A percentile compares a stretch with the other conserved stretches of the same genome.
These are phyloP conservation scores for Tachycineta bicolor DNA, from an alignment of 2,113 vertebrate species.

Conservation along the genomic window DNA sequence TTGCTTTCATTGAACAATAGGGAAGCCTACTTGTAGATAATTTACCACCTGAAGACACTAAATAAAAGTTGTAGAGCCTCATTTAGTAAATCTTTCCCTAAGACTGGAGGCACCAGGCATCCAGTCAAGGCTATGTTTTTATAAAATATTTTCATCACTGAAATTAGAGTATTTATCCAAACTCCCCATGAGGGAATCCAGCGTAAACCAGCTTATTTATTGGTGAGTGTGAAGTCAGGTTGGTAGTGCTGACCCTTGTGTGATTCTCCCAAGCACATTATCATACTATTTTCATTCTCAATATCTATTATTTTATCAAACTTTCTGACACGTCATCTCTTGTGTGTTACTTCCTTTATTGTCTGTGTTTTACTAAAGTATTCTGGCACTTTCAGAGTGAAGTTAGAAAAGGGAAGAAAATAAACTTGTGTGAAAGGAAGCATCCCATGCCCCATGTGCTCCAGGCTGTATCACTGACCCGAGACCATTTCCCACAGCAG, in stretches of 20 bases:
- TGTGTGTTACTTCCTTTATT: background rate
- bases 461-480: background rate
- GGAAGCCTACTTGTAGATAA: conserved; percentile 31
- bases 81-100: conserved; percentile 19
- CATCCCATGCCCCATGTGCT: accelerated
- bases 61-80: conserved; percentile 21
- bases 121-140: background rate
- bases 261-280: background rate
- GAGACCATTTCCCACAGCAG: background rate
- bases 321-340: background rate
- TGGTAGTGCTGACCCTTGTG: background rate
- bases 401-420: background rate
- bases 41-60: conserved; percentile 50
- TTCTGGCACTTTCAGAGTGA: background rate
- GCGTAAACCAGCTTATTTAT: background rate
- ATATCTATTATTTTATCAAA: background rate
- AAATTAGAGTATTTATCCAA: conserved; percentile 9
- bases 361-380: background rate
- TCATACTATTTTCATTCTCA: background rate
- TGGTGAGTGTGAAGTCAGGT: background rate
- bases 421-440: background rate
- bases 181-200: background rate
- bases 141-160: conserved; percentile 19
- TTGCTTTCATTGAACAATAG: conserved; percentile 33
- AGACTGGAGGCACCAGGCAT: background rate